Percentiles rank a stretch among this genome's conserved stretches.
Evolutionary conservation across 2,888 invertebrate species (phyloP).

Genomic region (Scaptomyza reducta): DNA sequence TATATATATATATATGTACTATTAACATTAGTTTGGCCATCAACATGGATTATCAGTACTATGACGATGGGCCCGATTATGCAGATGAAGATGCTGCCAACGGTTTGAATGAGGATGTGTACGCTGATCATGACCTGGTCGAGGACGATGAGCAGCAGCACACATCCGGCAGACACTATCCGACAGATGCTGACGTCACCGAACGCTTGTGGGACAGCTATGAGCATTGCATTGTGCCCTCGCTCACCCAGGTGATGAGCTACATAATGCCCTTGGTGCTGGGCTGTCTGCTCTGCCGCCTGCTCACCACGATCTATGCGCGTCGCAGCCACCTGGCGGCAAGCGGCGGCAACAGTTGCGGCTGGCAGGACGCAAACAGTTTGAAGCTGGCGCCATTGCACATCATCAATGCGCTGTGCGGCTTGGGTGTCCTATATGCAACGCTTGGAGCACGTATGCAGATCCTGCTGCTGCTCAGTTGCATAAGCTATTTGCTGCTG

Average conservation of each 20-base stretch:
- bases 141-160: not conserved
- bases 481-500: constrained; percentile 52
- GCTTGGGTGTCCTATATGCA: constrained; percentile 40
- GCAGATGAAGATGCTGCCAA: constrained; percentile 48
- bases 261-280: constrained; percentile 58
- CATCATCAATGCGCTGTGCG: constrained; percentile 46
- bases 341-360: not conserved
- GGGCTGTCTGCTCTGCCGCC: constrained; percentile 50
- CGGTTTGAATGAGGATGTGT: constrained; percentile 23
- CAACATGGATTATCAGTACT: constrained; percentile 68
- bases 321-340: not conserved
- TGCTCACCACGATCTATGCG: constrained; percentile 41
- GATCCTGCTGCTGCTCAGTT: constrained; percentile 46
- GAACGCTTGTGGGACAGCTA: constrained; percentile 40
- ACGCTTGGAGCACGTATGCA: constrained; percentile 39
- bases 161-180: not conserved
- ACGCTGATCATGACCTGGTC: constrained; percentile 4
- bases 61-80: constrained; percentile 59
- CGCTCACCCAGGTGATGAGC: constrained; percentile 50
- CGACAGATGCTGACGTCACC: not conserved
- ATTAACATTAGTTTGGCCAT: not conserved
- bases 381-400: constrained; percentile 46
- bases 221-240: constrained; percentile 54
- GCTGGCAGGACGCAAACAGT: constrained; percentile 20
- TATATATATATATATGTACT: not conserved